Conservation (phyloP, 2,797 vertebrate genomes). For the Philypnodon macrostomus region DNA sequence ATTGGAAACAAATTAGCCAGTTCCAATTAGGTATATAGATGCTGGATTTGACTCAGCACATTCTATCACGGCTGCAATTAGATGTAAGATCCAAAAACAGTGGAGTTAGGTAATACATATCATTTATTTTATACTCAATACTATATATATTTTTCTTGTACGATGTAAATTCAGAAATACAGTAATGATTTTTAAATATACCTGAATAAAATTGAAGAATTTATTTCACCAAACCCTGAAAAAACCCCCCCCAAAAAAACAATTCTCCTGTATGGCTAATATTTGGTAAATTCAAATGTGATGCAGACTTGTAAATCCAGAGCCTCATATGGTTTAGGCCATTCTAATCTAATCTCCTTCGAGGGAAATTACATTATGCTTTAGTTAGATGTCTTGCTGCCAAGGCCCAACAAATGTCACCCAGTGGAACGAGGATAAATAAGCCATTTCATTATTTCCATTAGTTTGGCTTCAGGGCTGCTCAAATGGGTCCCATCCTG, state of each 20-base stretch:
- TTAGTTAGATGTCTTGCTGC: constrained; percentile 52
- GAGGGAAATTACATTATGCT: constrained; percentile 61
- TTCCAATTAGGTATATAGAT: background rate
- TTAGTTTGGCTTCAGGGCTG: constrained; percentile 48
- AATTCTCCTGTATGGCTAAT: background rate
- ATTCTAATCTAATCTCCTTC: constrained; percentile 64
- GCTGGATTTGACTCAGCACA: too few relatives aligned
- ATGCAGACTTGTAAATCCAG: constrained; percentile 39
- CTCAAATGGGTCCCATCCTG: constrained; percentile 36
- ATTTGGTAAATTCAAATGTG: constrained; percentile 19
- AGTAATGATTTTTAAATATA: too few relatives aligned
- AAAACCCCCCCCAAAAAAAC: too few relatives aligned
- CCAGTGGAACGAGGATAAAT: constrained; percentile 58
- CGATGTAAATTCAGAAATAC: too few relatives aligned
- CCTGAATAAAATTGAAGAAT: too few relatives aligned
- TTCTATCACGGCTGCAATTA: background rate
- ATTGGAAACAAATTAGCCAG: constrained; percentile 19
- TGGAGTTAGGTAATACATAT: too few relatives aligned
- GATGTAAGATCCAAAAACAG: background rate
- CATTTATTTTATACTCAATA: too few relatives aligned
- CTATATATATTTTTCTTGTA: too few relatives aligned
- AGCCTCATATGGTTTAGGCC: constrained; percentile 42
- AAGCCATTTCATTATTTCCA: constrained; percentile 57
- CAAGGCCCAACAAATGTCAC: constrained; percentile 60
- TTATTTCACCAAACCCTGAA: too few relatives aligned